phyloP scores from a whole-genome alignment of 2,113 vertebrate species.

The Ceuthmochares aereus region DNA sequence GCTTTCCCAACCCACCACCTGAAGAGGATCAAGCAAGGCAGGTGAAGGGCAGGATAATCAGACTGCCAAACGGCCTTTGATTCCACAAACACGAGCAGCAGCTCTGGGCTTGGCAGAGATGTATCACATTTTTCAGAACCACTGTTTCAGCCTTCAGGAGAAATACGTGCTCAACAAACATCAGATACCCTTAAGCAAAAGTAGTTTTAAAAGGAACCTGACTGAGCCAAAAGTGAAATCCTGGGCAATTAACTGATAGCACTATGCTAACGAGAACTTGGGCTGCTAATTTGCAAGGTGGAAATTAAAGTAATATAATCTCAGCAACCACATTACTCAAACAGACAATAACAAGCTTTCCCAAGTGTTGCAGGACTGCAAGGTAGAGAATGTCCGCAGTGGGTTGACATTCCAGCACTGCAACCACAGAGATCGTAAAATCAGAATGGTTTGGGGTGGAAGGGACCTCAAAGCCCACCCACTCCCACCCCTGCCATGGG shows the following conservation, averaged over 20 bases:
- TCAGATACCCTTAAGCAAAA: background rate
- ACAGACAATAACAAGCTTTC: background rate
- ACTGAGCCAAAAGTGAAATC: background rate
- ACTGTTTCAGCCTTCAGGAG: background rate
- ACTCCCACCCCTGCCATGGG: too few relatives aligned
- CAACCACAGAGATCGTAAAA: background rate
- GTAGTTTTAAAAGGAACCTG: background rate
- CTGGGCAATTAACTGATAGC: background rate
- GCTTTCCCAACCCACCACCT: background rate
- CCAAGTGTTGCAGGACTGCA: fast-evolving
- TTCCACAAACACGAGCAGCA: fast-evolving
- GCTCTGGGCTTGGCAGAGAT: background rate
- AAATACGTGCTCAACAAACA: background rate
- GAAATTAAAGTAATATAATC: background rate
- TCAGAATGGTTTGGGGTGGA: too few relatives aligned
- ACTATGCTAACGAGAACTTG: fast-evolving
- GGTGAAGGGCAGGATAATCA: background rate
- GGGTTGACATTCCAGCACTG: background rate
- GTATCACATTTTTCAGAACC: background rate
- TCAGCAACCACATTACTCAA: background rate
- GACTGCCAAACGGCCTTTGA: background rate
- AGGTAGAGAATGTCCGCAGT: fast-evolving
- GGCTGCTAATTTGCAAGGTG: background rate
- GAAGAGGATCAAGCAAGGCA: background rate
- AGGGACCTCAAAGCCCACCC: too few relatives aligned